Base-by-base conservation (phyloP, 53 echinoderm and acorn worm species). In the Apostichopus leukothele region DNA sequence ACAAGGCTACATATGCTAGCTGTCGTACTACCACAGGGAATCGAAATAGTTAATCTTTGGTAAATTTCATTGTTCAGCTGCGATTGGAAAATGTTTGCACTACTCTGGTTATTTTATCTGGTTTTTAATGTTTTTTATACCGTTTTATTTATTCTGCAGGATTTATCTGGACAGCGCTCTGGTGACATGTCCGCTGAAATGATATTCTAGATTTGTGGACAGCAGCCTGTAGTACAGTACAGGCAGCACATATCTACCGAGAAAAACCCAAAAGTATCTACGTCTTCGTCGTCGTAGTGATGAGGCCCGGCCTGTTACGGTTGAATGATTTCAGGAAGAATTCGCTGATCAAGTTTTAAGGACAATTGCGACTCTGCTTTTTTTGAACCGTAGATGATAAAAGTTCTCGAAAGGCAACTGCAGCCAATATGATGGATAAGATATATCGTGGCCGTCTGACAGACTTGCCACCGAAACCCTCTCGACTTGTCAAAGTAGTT, bases 401-500 rank as follows among this genome's bases (percentile, higher is more conserved):
- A 81, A 54, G 11, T 81, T 55, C 55, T 54, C 23, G 16, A 19
- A 81, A 81, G 85, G 67, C 66, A 67, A 50, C 85, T 67, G 85
- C 66, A 85, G 92, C 89, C 12, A 92, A 92, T 60, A 90, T 90
- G 84, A 96, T 99, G 94, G 99, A 99, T 87, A 91, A 90, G 73
- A 91, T 99, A 63, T 92, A 94, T 75, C 92, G 86, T 55, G 99
- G 99, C 25, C 90, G 99, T 75, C 83, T 95, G 76, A 79, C 93
- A 18, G 92, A 91, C 92, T 86, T 96, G 26, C 96, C 99, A 26
- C 92, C 90, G 4, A 91, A 90, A 83, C 96, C 99, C 11, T 99
- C 99, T 60, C 89, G 91, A 78, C 93, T 99, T 52, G 96, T 99
- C 90, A 99, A 94, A 89, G 92, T 99, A 78, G 92, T 99, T 39